Evolutionary conservation across 1,140 invertebrate genomes (phyloP).

Genomic region (Anastrepha obliqua): DNA sequence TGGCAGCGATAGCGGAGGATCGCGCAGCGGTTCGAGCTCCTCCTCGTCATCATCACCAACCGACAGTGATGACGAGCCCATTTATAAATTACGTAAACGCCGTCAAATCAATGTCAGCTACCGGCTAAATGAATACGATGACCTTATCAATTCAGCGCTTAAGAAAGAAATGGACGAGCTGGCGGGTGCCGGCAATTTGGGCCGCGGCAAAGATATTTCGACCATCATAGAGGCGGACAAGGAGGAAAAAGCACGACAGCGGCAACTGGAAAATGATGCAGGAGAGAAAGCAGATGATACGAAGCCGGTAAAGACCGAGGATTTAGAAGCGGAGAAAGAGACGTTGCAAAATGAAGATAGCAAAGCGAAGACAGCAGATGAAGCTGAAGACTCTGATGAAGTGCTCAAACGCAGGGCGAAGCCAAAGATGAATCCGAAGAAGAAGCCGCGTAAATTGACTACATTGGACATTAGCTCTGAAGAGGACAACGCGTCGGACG

Average conservation of each 20-base stretch:
- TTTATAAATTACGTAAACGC: slow-evolving; percentile 87
- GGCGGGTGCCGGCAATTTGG: slow-evolving; percentile 85
- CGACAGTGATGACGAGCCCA: slow-evolving; percentile 82
- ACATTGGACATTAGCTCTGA: slow-evolving; percentile 88
- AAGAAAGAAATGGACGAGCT: slow-evolving; percentile 86
- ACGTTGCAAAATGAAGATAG: slow-evolving; percentile 45
- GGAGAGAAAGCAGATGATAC: background rate
- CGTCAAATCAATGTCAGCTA: slow-evolving; percentile 86
- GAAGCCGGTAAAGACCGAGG: no score
- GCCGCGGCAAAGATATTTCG: slow-evolving; percentile 91
- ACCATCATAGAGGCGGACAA: slow-evolving; percentile 90
- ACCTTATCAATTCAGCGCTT: slow-evolving; percentile 94
- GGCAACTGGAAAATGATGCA: slow-evolving; percentile 65
- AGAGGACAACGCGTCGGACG: slow-evolving; percentile 88
- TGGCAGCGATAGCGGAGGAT: slow-evolving; percentile 62
- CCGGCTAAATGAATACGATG: slow-evolving; percentile 93
- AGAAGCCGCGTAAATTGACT: slow-evolving; percentile 85
- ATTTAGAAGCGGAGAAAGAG: background rate
- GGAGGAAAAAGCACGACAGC: slow-evolving; percentile 77
- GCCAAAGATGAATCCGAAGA: slow-evolving; percentile 74
- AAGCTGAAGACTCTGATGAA: slow-evolving; percentile 57
- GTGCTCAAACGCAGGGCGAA: slow-evolving; percentile 73
- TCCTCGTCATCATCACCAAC: slow-evolving; percentile 75
- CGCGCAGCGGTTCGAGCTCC: slow-evolving; percentile 59
- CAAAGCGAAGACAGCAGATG: slow-evolving; percentile 52